Evolutionary conservation across 2,888 invertebrate genomes (phyloP), one percentile per base, ranked within the genome.

Genomic region (Lithophane ornitopus): DNA sequence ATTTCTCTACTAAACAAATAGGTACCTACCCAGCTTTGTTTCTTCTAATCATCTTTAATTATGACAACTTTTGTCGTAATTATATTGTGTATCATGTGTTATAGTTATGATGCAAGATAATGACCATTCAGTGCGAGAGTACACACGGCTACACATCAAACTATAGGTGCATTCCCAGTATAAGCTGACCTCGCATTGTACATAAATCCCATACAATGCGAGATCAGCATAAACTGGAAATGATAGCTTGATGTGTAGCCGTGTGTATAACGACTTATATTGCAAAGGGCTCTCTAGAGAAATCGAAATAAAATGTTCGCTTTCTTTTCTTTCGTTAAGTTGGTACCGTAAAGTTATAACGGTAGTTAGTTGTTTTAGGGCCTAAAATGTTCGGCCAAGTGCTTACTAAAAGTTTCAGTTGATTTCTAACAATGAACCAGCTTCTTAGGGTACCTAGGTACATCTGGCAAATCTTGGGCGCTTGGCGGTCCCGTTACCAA

Each of bases 261-360:
- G n/a, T n/a, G n/a, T n/a, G n/a, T n/a, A n/a, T n/a, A 61, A 34
- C 44, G 19, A 46, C 49, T 81, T 22, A 46, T 4, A 65, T 56
- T 56, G 14, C 16, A 41, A 63, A 68, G 19, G 28, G 41, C 70
- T 66, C 79, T 54, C 78, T 26, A n/a, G 70, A 82, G 82, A 82
- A 70, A 80, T 82, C 41, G 34, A 77, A 82, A 80, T 77, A 70
- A 76, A 82, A 76, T 61, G 65, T 82, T 77, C 26, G 4, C 14
- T 66, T 59, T 52, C 59, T 41, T 70, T 82, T 66, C 54, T 66
- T 72, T 73, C 46, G 19, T 19, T 22, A 65, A 71, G 80, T 71
- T 58, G 26, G 54, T 41, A 26, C 54, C 58, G 22, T 65, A 61
- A 80, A 80, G 82, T 80, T 80, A 9, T 77, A 65, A 82, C 46